phyloP scores from a whole-genome alignment of 2,113 vertebrate species.

The Chaetodon trifascialis region DNA sequence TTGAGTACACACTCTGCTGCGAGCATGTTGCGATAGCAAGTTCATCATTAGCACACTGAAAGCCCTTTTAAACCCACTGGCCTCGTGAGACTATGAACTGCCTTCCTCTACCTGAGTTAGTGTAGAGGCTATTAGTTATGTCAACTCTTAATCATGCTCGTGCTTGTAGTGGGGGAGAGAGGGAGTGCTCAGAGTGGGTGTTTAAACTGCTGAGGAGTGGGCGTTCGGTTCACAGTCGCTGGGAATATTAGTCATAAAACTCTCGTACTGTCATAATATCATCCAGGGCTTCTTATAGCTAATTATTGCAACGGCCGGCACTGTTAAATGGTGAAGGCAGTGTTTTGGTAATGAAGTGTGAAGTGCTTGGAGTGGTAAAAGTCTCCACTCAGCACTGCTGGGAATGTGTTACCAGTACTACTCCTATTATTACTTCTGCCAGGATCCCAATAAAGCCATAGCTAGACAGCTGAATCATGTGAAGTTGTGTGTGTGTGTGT shows the following conservation, averaged over 20 bases:
- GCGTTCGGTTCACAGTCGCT: constrained; percentile 64
- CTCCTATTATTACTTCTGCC: constrained; percentile 62
- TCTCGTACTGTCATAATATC: constrained; percentile 73
- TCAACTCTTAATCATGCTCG: constrained; percentile 78
- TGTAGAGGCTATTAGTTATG: constrained; percentile 80
- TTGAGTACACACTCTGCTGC: constrained; percentile 46
- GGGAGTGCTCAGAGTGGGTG: constrained; percentile 37
- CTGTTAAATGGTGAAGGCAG: constrained; percentile 68
- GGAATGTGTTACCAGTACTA: constrained; percentile 48
- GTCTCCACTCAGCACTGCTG: constrained; percentile 62
- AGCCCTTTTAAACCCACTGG: constrained; percentile 66
- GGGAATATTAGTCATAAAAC: constrained; percentile 76
- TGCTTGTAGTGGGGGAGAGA: constrained; percentile 31
- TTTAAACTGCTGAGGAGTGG: constrained; percentile 66
- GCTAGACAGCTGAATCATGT: constrained; percentile 52
- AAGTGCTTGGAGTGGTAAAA: constrained; percentile 68
- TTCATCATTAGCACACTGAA: constrained; percentile 64
- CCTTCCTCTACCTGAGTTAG: constrained; percentile 61
- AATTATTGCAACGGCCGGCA: constrained; percentile 70
- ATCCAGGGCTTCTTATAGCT: constrained; percentile 76
- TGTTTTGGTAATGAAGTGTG: constrained; percentile 77
- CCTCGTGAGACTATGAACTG: constrained; percentile 53
- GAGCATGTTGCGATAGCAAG: constrained; percentile 45
- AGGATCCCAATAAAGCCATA: constrained; percentile 57
- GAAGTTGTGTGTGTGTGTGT: constrained; percentile 15